Conservation (phyloP, 2,888 invertebrate species). For the Petrophora chlorosata region DNA sequence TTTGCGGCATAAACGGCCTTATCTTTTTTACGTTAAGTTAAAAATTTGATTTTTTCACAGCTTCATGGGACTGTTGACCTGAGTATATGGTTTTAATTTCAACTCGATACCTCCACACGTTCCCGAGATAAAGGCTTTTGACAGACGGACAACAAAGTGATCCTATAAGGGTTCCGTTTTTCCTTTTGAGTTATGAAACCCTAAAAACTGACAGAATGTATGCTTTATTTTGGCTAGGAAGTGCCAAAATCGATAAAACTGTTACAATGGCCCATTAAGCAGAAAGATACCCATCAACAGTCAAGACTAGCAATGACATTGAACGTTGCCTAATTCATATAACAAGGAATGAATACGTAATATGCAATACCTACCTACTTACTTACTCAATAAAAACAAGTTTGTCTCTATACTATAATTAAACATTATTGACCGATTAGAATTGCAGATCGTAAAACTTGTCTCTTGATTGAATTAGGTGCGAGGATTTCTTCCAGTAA, state of each 20-base stretch:
- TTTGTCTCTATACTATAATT: constrained; percentile 3
- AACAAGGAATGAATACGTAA: constrained; percentile 48
- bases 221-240: too few relatives aligned
- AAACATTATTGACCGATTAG: constrained; percentile 13
- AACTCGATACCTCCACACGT: too few relatives aligned
- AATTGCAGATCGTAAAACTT: constrained; percentile 31
- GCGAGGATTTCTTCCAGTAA: background rate
- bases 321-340: constrained; percentile 49
- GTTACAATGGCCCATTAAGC: constrained; percentile 4
- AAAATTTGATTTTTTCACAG: too few relatives aligned
- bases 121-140: too few relatives aligned
- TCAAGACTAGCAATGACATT: constrained; percentile 52
- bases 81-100: too few relatives aligned
- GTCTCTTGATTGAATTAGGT: constrained; percentile 19
- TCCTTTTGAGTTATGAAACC: too few relatives aligned
- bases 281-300: background rate
- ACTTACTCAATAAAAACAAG: constrained; percentile 18
- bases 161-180: too few relatives aligned
- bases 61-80: too few relatives aligned
- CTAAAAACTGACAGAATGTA: too few relatives aligned
- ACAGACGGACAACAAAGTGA: too few relatives aligned
- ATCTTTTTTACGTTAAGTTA: too few relatives aligned
- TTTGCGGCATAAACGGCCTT: too few relatives aligned
- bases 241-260: background rate
- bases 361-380: constrained; percentile 4